Evolutionary conservation across 2,113 vertebrate species (phyloP).

Genomic region (Psophia crepitans): DNA sequence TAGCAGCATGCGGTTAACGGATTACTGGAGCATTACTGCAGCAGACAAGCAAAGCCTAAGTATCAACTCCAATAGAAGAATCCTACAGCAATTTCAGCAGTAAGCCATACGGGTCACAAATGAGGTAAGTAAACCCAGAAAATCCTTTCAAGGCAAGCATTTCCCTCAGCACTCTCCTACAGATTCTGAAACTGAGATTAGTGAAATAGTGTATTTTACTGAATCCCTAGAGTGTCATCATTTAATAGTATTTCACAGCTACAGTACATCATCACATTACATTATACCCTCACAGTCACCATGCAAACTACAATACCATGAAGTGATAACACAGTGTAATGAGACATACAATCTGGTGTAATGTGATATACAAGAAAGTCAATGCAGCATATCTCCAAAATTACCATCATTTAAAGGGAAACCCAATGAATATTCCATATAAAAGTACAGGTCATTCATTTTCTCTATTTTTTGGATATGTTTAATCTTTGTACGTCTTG

Average conservation of each 20-base stretch:
- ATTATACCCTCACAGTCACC: slow-evolving; percentile 59
- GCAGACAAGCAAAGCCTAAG: not conserved
- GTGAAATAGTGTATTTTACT: slow-evolving; percentile 55
- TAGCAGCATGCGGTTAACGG: not conserved
- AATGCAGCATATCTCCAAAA: slow-evolving; percentile 69
- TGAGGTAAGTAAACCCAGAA: slow-evolving; percentile 49
- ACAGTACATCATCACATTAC: slow-evolving; percentile 66
- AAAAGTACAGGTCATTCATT: slow-evolving; percentile 69
- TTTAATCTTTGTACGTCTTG: slow-evolving; percentile 59
- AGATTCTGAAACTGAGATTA: slow-evolving; percentile 27
- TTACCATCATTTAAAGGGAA: slow-evolving; percentile 48
- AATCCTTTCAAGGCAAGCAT: slow-evolving; percentile 7
- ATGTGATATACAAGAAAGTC: slow-evolving; percentile 74
- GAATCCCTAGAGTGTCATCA: slow-evolving; percentile 58
- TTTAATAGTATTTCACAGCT: slow-evolving; percentile 74
- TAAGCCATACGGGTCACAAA: not conserved
- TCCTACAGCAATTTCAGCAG: not conserved
- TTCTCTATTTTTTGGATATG: slow-evolving; percentile 29
- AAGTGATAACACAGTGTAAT: slow-evolving; percentile 73
- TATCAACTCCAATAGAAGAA: not conserved
- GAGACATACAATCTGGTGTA: slow-evolving; percentile 70
- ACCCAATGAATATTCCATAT: slow-evolving; percentile 52
- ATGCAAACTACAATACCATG: slow-evolving; percentile 61
- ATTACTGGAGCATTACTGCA: not conserved
- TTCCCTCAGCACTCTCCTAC: slow-evolving; percentile 14